Base-by-base conservation (phyloP, 2,113 vertebrate genomes). In the Gymnorhina tibicen region DNA sequence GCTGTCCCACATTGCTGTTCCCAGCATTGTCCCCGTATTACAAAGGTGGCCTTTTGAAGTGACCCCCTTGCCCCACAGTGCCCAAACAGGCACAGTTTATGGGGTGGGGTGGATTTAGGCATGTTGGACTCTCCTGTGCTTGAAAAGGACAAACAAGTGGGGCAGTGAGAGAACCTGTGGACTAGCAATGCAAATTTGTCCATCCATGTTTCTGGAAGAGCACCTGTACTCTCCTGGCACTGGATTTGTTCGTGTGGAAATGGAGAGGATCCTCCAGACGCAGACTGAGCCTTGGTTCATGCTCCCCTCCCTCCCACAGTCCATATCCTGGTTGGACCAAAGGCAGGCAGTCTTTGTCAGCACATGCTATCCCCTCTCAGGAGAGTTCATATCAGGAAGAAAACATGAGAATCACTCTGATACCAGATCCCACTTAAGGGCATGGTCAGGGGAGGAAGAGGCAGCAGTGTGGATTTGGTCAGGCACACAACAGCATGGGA, bases 61-160 rank as follows among this genome's bases (percentile, higher is more conserved):
- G 17, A 80, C 10, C 9, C 58, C 55, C n/a, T 52, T 58, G 17
- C 17, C 30, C 69, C 0, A 0, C 50, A 72, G 80, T 18, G 39
- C 26, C 74, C 0, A 0, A 24, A 41, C 0, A 9, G 33, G 39
- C 49, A 46, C 35, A 23, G 20, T 32, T 64, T n/a, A 35, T 52
- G 60, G 49, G 53, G 15, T 42, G 27, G 8, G 41, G 85, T 82
- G 33, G 46, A 87, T 66, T 68, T 55, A 56, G 30, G 18, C 9
- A 39, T 2, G 2, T 26, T 59, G 47, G 41, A 39, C 41, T 86
- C 41, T 56, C 72, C 66, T 41, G 15, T 17, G 62, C 60, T 33
- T 59, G 42, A 82, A 84, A 87, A 74, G 21, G 39, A 91, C 49
- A 64, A 80, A 47, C 28, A 58, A 64, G 67, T 1, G 1, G 58